phyloP scores from a whole-genome alignment of 2,888 invertebrate species.

The Drosophila nr. medialis region DNA sequence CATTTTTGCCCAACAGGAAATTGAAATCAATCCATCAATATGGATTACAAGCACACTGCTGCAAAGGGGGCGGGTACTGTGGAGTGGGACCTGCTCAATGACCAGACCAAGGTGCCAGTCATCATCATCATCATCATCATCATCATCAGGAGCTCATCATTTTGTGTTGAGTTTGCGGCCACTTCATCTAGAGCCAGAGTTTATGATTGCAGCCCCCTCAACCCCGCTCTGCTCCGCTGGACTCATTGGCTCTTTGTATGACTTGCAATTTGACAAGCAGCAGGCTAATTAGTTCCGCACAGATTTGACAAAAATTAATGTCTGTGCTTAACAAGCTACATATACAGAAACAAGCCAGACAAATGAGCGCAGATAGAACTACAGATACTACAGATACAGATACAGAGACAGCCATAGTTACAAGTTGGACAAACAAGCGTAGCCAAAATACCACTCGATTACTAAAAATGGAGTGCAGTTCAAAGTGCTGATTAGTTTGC shows the following conservation, averaged over 20 bases:
- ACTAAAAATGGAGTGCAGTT: conserved; percentile 33
- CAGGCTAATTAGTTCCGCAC: conserved; percentile 78
- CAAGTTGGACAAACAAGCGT: conserved; percentile 46
- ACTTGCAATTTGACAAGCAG: conserved; percentile 79
- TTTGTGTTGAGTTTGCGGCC: conserved; percentile 51
- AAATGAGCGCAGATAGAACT: conserved; percentile 3
- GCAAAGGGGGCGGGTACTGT: neutral
- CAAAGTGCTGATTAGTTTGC: conserved; percentile 58
- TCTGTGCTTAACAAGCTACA: conserved; percentile 51
- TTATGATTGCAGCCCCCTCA: conserved; percentile 3
- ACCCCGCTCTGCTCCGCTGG: neutral
- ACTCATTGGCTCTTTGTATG: conserved; percentile 59
- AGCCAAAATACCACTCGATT: conserved; percentile 2
- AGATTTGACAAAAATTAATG: conserved; percentile 81
- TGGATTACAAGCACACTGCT: conserved; percentile 75
- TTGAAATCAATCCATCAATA: conserved; percentile 85
- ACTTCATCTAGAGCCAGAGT: conserved; percentile 19
- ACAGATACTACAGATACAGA: conserved; percentile 2
- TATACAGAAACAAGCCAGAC: conserved; percentile 8
- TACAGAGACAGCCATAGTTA: conserved; percentile 9
- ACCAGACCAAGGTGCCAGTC: conserved; percentile 68
- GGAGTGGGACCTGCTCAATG: conserved; percentile 9
- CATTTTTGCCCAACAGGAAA: conserved; percentile 79
- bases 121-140: conserved; percentile 43
- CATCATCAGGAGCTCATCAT: conserved; percentile 42